Conservation (phyloP, 2,797 vertebrate genomes). For the Anomalospiza imberbis region DNA sequence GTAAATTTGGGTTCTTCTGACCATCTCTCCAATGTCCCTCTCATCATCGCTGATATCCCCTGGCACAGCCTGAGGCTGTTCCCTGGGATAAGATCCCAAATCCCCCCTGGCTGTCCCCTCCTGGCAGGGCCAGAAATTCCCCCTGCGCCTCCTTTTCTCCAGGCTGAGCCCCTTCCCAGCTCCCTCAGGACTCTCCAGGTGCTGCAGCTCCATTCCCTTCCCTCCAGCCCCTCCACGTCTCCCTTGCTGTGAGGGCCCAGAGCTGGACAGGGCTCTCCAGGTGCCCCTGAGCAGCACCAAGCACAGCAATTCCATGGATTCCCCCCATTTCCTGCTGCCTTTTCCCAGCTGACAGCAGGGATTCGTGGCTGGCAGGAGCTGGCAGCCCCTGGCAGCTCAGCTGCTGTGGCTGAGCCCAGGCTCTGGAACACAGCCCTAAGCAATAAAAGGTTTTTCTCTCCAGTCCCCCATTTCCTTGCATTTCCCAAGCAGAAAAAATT, state of each 20-base stretch:
- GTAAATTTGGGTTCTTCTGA: neutral
- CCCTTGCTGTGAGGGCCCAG: neutral
- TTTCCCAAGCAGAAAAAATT: neutral
- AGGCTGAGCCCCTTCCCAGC: neutral
- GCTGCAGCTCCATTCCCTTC: neutral
- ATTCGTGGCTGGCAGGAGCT: neutral
- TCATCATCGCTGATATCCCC: neutral
- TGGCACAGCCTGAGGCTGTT: neutral
- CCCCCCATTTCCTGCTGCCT: neutral
- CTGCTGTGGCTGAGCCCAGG: neutral
- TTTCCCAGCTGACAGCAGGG: neutral
- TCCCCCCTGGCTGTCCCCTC: neutral
- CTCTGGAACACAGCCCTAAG: conserved; percentile 9
- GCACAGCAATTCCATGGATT: neutral
- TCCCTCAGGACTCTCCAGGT: neutral
- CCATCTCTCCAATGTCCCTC: neutral
- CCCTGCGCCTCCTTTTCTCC: neutral
- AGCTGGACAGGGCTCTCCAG: neutral
- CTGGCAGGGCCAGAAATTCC: neutral
- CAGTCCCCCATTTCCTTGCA: neutral
- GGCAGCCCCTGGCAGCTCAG: conserved; percentile 16
- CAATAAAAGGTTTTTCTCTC: conserved; percentile 13
- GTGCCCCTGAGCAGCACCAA: neutral
- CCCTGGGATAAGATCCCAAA: neutral
- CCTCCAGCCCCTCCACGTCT: neutral